Evolutionary conservation across 2,797 vertebrate genomes (phyloP).

Genomic region (Channa striata): DNA sequence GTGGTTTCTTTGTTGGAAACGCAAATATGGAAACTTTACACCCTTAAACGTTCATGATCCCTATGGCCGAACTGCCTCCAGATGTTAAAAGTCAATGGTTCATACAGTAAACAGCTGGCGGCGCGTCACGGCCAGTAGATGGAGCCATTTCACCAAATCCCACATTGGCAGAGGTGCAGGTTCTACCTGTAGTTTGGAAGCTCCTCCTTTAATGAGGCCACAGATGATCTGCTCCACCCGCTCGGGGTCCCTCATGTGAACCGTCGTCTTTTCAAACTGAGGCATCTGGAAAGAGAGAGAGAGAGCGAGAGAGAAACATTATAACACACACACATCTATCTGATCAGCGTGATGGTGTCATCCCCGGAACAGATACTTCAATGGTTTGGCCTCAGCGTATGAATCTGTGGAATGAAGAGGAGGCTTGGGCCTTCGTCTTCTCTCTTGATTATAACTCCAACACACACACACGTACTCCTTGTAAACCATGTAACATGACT

Average conservation of each 20-base stretch:
- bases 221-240: conserved; percentile 97
- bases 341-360: too few relatives aligned
- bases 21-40: too few relatives aligned
- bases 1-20: too few relatives aligned
- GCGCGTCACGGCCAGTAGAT: conserved; percentile 1
- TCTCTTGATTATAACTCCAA: too few relatives aligned
- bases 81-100: too few relatives aligned
- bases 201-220: conserved; percentile 95
- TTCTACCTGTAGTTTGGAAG: conserved; percentile 94
- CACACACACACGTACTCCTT: not conserved
- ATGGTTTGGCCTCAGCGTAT: too few relatives aligned
- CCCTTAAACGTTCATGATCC: too few relatives aligned
- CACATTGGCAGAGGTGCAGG: accelerated
- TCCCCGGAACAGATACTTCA: too few relatives aligned
- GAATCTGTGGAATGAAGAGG: too few relatives aligned
- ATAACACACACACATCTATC: accelerated
- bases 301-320: conserved; percentile 1
- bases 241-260: conserved; percentile 94
- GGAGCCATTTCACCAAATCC: not conserved
- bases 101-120: too few relatives aligned
- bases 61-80: too few relatives aligned
- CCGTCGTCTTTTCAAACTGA: conserved; percentile 95
- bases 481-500: not conserved
- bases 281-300: conserved; percentile 88
- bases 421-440: too few relatives aligned